These are phyloP conservation scores for Uropetala carovei DNA, from an alignment of 2,888 invertebrate species.

Conservation along the genomic window DNA sequence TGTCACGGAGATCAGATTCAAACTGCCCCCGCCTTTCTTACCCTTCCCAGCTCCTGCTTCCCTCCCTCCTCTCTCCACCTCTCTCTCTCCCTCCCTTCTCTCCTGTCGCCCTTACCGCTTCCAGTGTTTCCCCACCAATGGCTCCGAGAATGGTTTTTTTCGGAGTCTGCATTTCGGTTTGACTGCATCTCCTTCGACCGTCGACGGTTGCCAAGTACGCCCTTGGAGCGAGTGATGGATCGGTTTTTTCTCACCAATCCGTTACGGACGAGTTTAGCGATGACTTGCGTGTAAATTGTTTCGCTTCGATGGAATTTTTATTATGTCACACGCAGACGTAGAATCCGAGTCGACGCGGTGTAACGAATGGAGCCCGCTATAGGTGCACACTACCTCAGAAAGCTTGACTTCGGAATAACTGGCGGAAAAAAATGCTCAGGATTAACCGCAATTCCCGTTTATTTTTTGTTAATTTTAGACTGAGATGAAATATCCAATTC, in stretches of 20 bases:
- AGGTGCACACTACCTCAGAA: neutral
- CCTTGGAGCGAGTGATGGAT: conserved; percentile 19
- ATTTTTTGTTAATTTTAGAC: too few species aligned
- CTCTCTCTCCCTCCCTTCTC: neutral
- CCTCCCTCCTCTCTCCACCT: neutral
- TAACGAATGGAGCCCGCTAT: neutral
- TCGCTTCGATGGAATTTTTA: neutral
- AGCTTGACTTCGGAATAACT: neutral
- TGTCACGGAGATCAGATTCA: conserved; percentile 58
- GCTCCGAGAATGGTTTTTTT: neutral
- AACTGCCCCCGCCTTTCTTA: conserved; percentile 28
- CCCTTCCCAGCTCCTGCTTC: neutral
- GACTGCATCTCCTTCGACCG: conserved; percentile 4
- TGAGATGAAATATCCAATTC: too few species aligned
- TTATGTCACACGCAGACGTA: neutral
- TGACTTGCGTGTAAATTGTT: conserved; percentile 22
- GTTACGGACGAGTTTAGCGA: neutral
- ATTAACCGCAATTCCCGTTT: neutral
- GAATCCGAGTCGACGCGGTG: neutral
- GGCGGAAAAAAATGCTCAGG: neutral
- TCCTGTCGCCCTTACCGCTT: conserved; percentile 19
- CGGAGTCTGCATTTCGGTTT: conserved; percentile 13
- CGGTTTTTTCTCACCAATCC: neutral
- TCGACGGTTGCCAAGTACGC: conserved; percentile 16
- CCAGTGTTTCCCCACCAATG: conserved; percentile 14